Percentiles rank a stretch among this genome's conserved stretches.
phyloP scores from a whole-genome alignment of 1,140 invertebrate genomes.

The Nasonia vitripennis region DNA sequence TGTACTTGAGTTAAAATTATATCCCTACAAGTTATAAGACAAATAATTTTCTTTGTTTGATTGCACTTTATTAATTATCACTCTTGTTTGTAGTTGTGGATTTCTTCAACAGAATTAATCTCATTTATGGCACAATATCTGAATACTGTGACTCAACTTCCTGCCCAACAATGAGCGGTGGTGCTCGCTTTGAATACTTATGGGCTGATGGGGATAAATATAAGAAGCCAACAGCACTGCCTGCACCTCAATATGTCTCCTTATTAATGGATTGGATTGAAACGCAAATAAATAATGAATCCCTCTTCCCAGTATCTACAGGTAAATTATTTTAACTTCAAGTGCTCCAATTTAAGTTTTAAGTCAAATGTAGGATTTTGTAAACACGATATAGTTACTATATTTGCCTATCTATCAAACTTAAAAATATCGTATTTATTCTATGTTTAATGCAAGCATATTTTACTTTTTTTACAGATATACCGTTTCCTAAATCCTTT shows the following conservation, averaged over 20 bases:
- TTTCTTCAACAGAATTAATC: constrained; percentile 96
- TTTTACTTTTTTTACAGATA: constrained; percentile 77
- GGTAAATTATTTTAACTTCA: constrained; percentile 70
- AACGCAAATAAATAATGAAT: constrained; percentile 93
- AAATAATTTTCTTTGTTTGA: constrained; percentile 4
- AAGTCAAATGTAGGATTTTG: not conserved
- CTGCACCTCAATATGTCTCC: constrained; percentile 91
- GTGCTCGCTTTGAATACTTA: constrained; percentile 91
- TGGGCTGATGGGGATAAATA: constrained; percentile 93
- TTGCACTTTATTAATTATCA: constrained; percentile 33
- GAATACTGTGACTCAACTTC: constrained; percentile 91
- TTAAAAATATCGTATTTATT: not conserved
- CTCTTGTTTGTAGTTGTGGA: constrained; percentile 86
- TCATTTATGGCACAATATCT: constrained; percentile 93
- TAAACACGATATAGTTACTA: constrained; percentile 36
- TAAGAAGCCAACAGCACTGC: constrained; percentile 92
- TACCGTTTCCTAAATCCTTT: constrained; percentile 94
- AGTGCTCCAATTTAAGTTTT: not conserved
- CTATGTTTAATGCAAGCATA: constrained; percentile 43
- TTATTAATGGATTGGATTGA: constrained; percentile 97
- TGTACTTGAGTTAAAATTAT: not conserved
- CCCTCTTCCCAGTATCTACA: constrained; percentile 87
- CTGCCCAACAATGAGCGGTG: constrained; percentile 95
- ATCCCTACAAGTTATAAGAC: not conserved
- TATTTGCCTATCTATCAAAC: not conserved